phyloP scores from a whole-genome alignment of 2,797 vertebrate genomes.

The Margarornis squamiger region DNA sequence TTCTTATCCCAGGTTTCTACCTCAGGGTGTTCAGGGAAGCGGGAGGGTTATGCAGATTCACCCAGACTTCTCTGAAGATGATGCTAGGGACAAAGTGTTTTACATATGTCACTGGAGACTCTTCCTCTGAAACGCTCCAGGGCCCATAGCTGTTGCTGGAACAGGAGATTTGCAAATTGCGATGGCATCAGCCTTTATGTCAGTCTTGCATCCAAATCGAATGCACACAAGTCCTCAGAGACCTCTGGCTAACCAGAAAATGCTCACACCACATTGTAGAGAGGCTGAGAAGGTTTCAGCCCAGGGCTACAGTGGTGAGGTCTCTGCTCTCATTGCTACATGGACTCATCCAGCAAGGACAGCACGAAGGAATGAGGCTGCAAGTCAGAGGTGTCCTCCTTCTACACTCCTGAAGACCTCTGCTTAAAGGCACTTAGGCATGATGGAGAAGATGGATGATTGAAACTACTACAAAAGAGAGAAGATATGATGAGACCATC shows the following conservation, averaged over 20 bases:
- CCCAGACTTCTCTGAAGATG: neutral
- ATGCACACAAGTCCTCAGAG: neutral
- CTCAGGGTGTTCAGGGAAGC: neutral
- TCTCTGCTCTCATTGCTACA: neutral
- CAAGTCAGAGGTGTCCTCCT: neutral
- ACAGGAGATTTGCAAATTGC: neutral
- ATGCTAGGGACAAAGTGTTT: neutral
- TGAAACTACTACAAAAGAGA: neutral
- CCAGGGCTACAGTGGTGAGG: neutral
- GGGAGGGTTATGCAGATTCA: neutral
- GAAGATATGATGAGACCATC: neutral
- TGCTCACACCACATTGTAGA: neutral
- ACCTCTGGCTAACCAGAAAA: neutral
- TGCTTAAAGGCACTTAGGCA: neutral
- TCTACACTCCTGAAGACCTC: neutral
- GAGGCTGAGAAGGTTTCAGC: neutral
- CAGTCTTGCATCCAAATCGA: neutral
- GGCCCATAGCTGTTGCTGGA: neutral
- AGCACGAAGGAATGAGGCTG: accelerated
- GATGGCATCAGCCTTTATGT: neutral
- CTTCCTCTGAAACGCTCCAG: neutral
- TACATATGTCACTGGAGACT: neutral
- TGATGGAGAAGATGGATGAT: neutral
- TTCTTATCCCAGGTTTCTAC: neutral
- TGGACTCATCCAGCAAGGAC: neutral